Percentiles rank a stretch among this genome's conserved stretches.
Conservation (phyloP, 2,113 vertebrate genomes). For the Tor tambroides region DNA sequence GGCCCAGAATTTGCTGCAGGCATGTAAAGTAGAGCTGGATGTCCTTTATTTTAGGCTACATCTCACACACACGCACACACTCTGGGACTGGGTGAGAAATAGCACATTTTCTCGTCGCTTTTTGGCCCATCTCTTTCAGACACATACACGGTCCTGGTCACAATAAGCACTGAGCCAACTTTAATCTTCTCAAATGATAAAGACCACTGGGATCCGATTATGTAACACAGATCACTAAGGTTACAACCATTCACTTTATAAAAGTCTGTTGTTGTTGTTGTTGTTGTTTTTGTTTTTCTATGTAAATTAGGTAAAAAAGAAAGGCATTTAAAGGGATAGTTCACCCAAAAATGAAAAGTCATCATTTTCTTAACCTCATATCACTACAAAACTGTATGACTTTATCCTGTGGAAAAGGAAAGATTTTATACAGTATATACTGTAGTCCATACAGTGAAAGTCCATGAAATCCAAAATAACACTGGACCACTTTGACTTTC, state of each 20-base stretch:
- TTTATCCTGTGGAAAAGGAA: not conserved
- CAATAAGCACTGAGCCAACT: constrained; percentile 40
- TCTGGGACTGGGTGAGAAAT: not conserved
- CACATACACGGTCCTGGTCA: constrained; percentile 38
- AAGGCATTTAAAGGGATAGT: not conserved
- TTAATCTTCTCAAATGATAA: constrained; percentile 48
- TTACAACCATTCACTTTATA: constrained; percentile 29
- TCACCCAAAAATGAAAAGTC: not conserved
- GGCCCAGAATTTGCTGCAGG: constrained; percentile 42
- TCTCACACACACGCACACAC: not conserved
- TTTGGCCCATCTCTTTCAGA: constrained; percentile 15
- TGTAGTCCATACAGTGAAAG: not conserved
- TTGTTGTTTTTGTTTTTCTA: not conserved
- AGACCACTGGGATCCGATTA: constrained; percentile 52
- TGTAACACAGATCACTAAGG: constrained; percentile 42
- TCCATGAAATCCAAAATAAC: not conserved
- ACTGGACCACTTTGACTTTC: not conserved
- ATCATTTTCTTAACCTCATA: not conserved
- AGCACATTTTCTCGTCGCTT: not conserved
- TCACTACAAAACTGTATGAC: not conserved
- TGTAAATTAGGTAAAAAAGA: not conserved
- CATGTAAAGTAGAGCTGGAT: not conserved
- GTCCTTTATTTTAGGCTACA: constrained; percentile 26
- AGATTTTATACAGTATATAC: too few relatives aligned
- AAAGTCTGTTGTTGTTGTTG: constrained; percentile 16